Conservation (phyloP, 2,888 invertebrate genomes). For the Meloe dianella region DNA sequence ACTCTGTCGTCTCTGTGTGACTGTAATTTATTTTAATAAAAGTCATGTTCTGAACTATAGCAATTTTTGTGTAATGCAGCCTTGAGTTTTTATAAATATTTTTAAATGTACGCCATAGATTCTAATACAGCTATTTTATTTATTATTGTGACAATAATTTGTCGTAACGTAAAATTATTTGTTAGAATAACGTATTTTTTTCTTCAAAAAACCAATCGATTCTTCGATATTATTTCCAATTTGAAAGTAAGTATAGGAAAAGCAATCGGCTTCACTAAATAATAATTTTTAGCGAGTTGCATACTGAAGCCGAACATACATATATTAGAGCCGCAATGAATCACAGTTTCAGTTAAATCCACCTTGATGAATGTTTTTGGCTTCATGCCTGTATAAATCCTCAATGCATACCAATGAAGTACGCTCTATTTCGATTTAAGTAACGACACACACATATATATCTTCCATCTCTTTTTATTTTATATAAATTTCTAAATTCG, state of each 20-base stretch:
- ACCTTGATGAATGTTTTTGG: conserved; percentile 63
- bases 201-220: too few relatives aligned
- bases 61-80: background rate
- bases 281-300: conserved; percentile 57
- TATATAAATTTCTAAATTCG: background rate
- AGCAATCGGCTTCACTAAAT: conserved; percentile 57
- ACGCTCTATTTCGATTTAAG: conserved; percentile 55
- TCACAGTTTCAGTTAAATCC: conserved; percentile 63
- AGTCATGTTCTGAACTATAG: conserved; percentile 55
- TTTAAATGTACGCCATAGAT: background rate
- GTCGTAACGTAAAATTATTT: too few relatives aligned
- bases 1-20: conserved; percentile 61
- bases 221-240: too few relatives aligned
- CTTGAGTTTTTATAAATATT: background rate
- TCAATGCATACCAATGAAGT: conserved; percentile 63
- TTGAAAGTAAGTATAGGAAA: conserved; percentile 45
- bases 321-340: conserved; percentile 61
- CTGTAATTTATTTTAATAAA: conserved; percentile 63
- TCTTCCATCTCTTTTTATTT: conserved; percentile 47
- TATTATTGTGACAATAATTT: too few relatives aligned
- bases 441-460: conserved; percentile 48
- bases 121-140: too few relatives aligned
- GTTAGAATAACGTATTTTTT: too few relatives aligned
- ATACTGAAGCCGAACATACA: conserved; percentile 59
- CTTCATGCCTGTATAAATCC: conserved; percentile 62